Evolutionary conservation across 2,888 invertebrate species (phyloP).

Genomic region (Troides aeacus): DNA sequence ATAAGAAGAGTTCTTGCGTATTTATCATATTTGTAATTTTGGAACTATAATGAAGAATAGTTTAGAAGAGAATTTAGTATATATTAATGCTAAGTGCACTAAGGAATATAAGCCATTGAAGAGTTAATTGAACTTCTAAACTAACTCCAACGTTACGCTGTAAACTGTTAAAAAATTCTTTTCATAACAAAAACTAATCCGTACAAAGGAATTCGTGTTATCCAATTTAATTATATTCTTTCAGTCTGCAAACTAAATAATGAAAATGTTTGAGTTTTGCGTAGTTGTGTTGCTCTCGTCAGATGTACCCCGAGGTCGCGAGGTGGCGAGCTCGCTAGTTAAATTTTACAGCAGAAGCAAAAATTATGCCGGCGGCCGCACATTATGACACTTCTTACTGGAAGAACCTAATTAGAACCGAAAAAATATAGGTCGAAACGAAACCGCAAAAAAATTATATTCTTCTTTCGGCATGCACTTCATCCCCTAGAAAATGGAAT

Average conservation of each 20-base stretch:
- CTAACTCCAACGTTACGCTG: too few species aligned
- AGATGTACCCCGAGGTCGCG: constrained; percentile 11
- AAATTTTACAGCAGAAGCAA: constrained; percentile 17
- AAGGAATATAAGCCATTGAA: too few species aligned
- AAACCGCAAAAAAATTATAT: constrained; percentile 19
- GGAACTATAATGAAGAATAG: too few species aligned
- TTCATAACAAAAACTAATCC: neutral
- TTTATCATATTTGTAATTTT: too few species aligned
- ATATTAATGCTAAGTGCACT: too few species aligned
- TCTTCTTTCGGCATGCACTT: constrained; percentile 15
- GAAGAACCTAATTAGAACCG: constrained; percentile 28
- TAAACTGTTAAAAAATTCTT: neutral
- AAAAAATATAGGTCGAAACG: constrained; percentile 28
- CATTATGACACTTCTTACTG: constrained; percentile 16
- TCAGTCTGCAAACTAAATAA: constrained; percentile 13
- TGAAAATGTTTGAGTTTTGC: constrained; percentile 20
- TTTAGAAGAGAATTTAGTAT: too few species aligned
- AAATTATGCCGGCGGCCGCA: constrained; percentile 21
- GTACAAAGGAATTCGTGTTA: constrained; percentile 15
- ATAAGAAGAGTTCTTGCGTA: too few species aligned
- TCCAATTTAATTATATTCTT: constrained; percentile 21
- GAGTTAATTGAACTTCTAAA: too few species aligned
- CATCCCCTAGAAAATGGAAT: constrained; percentile 17
- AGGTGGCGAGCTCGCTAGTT: constrained; percentile 4
- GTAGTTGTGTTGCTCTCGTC: neutral